These are phyloP conservation scores for Ecliptopera silaceata DNA, from an alignment of 2,888 invertebrate species.

Conservation along the genomic window DNA sequence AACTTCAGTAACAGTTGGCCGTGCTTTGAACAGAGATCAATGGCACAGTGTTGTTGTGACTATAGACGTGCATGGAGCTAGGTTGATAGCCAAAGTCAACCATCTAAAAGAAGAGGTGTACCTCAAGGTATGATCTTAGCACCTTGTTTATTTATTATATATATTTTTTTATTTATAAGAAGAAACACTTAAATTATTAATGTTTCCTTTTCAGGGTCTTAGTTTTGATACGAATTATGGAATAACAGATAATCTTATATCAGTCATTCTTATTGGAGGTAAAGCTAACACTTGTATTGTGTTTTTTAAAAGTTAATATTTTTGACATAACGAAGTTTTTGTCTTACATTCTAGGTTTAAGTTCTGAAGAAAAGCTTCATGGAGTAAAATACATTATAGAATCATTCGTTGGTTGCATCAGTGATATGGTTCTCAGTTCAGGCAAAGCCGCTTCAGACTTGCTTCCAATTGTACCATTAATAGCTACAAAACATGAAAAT, in stretches of 20 bases:
- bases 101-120: constrained; percentile 91
- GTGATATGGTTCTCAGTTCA: constrained; percentile 92
- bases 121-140: constrained; percentile 78
- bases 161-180: background rate
- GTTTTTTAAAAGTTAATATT: background rate
- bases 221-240: constrained; percentile 94
- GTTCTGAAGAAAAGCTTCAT: constrained; percentile 93
- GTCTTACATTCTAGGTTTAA: constrained; percentile 83
- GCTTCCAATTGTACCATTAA: constrained; percentile 90
- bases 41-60: constrained; percentile 95
- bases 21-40: constrained; percentile 93
- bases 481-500: constrained; percentile 94
- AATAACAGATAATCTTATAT: constrained; percentile 92
- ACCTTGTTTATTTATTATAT: constrained; percentile 15
- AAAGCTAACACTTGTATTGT: constrained; percentile 42
- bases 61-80: constrained; percentile 93
- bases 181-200: constrained; percentile 17
- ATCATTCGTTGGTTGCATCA: constrained; percentile 95
- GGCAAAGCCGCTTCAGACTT: constrained; percentile 93
- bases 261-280: constrained; percentile 95
- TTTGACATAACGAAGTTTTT: background rate
- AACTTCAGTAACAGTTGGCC: constrained; percentile 91
- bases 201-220: constrained; percentile 81
- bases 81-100: constrained; percentile 93
- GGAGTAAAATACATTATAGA: constrained; percentile 96